phyloP scores from a whole-genome alignment of 1,140 invertebrate genomes.

The Trachymyrmex septentrionalis region DNA sequence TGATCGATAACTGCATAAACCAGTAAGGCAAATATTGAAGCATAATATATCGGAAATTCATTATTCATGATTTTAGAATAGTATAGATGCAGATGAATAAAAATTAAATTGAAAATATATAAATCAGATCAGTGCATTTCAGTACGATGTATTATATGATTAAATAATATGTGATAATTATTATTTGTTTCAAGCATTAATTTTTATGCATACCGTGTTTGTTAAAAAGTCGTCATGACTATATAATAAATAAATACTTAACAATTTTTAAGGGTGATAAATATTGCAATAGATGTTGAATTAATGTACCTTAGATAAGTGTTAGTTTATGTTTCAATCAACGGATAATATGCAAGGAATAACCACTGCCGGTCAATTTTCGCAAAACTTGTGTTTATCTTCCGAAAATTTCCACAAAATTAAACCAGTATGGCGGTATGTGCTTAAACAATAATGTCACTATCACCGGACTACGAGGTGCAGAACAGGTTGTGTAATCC shows the following conservation, averaged over 20 bases:
- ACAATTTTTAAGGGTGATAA: neutral
- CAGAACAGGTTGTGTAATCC: conserved; percentile 3
- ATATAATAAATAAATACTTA: neutral
- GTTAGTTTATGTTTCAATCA: neutral
- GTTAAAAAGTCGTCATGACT: neutral
- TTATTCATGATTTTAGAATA: conserved; percentile 13
- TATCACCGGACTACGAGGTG: neutral
- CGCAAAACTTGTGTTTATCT: neutral
- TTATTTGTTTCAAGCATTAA: neutral
- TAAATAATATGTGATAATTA: conserved; percentile 5
- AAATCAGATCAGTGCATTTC: neutral
- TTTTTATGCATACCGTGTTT: neutral
- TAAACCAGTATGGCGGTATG: neutral
- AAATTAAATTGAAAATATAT: neutral
- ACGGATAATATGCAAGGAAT: neutral
- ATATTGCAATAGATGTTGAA: neutral
- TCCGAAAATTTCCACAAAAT: conserved; percentile 13
- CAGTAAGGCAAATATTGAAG: neutral
- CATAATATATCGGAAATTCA: neutral
- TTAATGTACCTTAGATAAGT: conserved; percentile 1
- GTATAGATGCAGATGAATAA: neutral
- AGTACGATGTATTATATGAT: neutral
- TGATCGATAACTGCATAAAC: neutral
- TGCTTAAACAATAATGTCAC: conserved; percentile 13
- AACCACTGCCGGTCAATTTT: neutral